Evolutionary conservation across 1,140 invertebrate species (phyloP), one percentile per base, ranked within the genome.

Genomic region (Euglossa dilemma): DNA sequence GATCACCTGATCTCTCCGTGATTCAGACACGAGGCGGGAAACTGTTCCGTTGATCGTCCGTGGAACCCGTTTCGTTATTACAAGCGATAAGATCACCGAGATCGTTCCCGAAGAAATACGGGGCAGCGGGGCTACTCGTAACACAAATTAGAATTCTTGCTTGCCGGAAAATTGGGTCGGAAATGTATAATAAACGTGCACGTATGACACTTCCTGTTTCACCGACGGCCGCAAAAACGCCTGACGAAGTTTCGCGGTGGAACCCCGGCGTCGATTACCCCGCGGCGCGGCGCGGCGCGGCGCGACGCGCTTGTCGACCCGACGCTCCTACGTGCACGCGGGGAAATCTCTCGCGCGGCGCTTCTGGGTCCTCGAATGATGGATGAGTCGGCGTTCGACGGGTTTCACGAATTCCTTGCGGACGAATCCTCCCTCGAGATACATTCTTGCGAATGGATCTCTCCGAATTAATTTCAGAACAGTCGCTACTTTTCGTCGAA

Each of bases 171-270:
- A 87, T 82, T 77, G 57, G 77, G 85, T 80, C 77, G 85, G 59
- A 87, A 87, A 80, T 73, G 69, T 76, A 61, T 73, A 87, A 87
- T 87, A 87, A 87, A 87, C 69, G 75, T 47, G 50, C n/a, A 69
- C 64, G 47, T 25, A 59, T 54, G 63, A 47, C 59, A 71, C 4
- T 54, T 82, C 47, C 74, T 61, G 16, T 75, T 76, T 84, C 28
- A 50, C 63, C 45, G 56, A 23, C 12, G 45, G 59, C 23, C 69
- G 61, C 71, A 61, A 85, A 84, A 73, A 52, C 74, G 43, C 28
- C 50, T 36, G 66, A 25, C 43, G 11, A 88, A 88, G 59, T 79
- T 85, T 80, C 61, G 59, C 66, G 50, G n/a, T 36, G 61, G 59
- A 76, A 59, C 20, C 50, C 36, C 64, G 84, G 61, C 69, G 50